Percentiles rank a stretch among this genome's conserved stretches.
Conservation (phyloP, 2,888 invertebrate genomes). For the Trichogramma dendrolimi region DNA sequence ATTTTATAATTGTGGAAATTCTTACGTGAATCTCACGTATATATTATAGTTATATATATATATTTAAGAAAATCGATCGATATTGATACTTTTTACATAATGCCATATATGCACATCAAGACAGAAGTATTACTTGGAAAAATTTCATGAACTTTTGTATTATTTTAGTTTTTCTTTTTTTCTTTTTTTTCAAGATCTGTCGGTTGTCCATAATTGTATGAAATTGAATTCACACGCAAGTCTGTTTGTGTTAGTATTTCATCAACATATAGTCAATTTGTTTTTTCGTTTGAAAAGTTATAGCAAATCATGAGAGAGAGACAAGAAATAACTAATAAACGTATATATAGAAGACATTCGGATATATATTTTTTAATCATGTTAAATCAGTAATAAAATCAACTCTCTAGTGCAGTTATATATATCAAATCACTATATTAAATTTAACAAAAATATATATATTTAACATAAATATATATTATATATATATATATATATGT, state of each 20-base stretch:
- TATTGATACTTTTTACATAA: constrained; percentile 6
- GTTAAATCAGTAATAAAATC: constrained; percentile 27
- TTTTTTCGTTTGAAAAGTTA: constrained; percentile 8
- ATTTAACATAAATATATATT: too few species aligned
- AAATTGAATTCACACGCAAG: background rate
- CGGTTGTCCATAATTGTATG: constrained; percentile 6
- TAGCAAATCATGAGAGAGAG: constrained; percentile 20
- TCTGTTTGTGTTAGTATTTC: too few species aligned
- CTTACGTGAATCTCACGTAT: constrained; percentile 10
- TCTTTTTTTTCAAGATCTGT: constrained; percentile 1
- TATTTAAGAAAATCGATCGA: constrained; percentile 11
- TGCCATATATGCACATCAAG: constrained; percentile 14
- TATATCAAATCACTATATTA: constrained; percentile 28
- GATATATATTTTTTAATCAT: constrained; percentile 8
- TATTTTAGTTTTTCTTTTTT: background rate
- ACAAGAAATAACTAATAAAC: constrained; percentile 19
- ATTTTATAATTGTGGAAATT: constrained; percentile 16
- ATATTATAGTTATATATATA: background rate
- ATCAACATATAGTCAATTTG: background rate
- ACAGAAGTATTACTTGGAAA: constrained; percentile 9
- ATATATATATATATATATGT: constrained; percentile 7
- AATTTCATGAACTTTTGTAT: background rate
- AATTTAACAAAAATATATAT: constrained; percentile 31
- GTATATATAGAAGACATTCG: constrained; percentile 18
- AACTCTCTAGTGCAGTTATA: constrained; percentile 29